Evolutionary conservation across 1,140 invertebrate genomes (phyloP).

Genomic region (Bombus huntii): DNA sequence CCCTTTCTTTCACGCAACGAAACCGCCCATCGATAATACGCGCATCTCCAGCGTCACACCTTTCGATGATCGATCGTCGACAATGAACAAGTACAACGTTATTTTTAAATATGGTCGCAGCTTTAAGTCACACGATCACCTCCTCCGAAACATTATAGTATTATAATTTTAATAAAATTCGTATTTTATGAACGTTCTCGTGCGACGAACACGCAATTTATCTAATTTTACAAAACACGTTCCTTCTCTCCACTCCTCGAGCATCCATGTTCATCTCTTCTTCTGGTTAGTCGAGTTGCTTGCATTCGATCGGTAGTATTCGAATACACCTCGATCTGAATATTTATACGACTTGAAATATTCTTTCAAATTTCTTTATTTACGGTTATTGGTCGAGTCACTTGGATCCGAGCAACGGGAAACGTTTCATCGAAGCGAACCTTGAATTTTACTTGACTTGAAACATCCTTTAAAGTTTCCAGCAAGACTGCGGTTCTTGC

Average conservation of each 20-base stretch:
- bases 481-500: too few species aligned
- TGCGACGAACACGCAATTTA: neutral
- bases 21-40: constrained; percentile 1
- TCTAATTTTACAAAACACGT: neutral
- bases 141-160: neutral
- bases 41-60: neutral
- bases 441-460: too few species aligned
- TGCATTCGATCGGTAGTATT: neutral
- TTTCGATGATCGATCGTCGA: neutral
- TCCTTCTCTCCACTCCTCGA: neutral
- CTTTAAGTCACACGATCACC: neutral
- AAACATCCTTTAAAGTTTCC: too few species aligned
- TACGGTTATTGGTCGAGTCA: too few species aligned
- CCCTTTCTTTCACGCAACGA: neutral
- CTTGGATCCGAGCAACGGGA: too few species aligned
- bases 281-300: neutral
- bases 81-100: neutral
- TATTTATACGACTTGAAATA: too few species aligned
- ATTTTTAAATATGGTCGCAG: neutral
- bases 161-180: constrained; percentile 38
- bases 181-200: neutral
- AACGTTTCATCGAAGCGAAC: too few species aligned
- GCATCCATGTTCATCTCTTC: neutral
- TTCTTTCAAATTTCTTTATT: too few species aligned
- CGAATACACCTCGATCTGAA: too few species aligned